Conservation (phyloP, 37 sponge, comb jelly and placozoan genomes). For the Oscarella lobularis region DNA sequence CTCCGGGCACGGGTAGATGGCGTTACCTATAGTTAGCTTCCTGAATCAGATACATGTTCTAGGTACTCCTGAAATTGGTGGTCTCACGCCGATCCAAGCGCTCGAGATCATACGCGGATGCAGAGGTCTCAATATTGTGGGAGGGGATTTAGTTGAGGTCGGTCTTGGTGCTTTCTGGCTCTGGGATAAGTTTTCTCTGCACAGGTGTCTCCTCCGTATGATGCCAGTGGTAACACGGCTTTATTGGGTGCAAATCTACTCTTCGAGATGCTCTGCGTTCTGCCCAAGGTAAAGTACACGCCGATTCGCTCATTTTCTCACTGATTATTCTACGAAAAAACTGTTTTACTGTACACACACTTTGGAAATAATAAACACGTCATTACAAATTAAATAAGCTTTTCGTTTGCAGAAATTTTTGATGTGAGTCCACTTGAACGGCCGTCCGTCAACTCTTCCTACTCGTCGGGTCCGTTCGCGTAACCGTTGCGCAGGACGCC, state of each 20-base stretch:
- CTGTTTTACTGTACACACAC: too few species aligned
- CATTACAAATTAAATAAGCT: too few species aligned
- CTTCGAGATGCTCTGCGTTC: constrained; percentile 63
- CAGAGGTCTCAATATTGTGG: constrained; percentile 50
- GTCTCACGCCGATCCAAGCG: constrained; percentile 44
- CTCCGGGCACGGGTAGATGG: constrained; percentile 57
- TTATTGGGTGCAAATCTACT: constrained; percentile 46
- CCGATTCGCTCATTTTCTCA: too few species aligned
- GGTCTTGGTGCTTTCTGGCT: neutral
- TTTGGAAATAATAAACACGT: too few species aligned
- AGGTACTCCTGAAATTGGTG: constrained; percentile 69
- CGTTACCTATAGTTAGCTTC: neutral
- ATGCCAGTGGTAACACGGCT: constrained; percentile 37
- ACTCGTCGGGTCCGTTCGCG: too few species aligned
- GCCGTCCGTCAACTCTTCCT: too few species aligned
- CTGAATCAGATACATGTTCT: neutral
- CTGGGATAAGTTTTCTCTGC: neutral
- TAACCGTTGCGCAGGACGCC: too few species aligned
- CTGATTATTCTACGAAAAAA: too few species aligned
- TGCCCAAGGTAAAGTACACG: constrained; percentile 53
- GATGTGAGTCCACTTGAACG: too few species aligned
- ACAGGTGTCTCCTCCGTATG: constrained; percentile 59
- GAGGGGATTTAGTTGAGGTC: constrained; percentile 64
- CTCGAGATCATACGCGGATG: constrained; percentile 41
- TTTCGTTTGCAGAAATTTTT: too few species aligned